These are phyloP conservation scores for Tyria jacobaeae DNA, from an alignment of 2,888 invertebrate genomes.

Conservation along the genomic window DNA sequence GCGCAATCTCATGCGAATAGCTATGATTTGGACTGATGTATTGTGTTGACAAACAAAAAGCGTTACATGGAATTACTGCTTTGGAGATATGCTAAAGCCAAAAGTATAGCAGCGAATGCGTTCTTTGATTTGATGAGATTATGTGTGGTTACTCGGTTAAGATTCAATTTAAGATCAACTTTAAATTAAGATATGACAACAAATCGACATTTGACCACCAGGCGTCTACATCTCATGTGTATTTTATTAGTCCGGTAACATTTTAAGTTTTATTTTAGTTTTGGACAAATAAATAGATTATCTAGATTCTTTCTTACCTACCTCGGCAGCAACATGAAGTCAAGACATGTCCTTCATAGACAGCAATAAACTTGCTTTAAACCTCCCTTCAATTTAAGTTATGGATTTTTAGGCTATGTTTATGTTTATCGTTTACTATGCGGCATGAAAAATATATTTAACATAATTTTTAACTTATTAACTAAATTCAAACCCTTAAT, in stretches of 20 bases:
- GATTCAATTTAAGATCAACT: not conserved
- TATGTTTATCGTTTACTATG: not conserved
- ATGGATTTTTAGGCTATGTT: no score
- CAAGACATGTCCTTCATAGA: not conserved
- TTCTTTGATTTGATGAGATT: not conserved
- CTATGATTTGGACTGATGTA: slow-evolving; percentile 38
- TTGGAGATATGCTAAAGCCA: not conserved
- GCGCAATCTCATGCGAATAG: slow-evolving; percentile 31
- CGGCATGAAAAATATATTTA: not conserved
- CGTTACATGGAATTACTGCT: not conserved
- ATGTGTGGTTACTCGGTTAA: not conserved
- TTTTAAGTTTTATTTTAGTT: not conserved
- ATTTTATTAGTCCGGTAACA: not conserved
- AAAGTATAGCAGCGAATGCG: not conserved
- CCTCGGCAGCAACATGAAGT: not conserved
- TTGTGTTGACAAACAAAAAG: slow-evolving; percentile 40
- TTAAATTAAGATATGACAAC: not conserved
- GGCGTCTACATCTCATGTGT: no score
- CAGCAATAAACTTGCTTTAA: no score
- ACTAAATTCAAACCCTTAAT: no score
- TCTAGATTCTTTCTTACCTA: not conserved
- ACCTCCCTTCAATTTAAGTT: not conserved
- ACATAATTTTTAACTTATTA: not conserved
- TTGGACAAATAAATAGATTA: not conserved
- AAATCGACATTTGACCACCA: no score